Conservation (phyloP, 30 jellyfish, hydroid and myxozoan genomes). For the Catostylus mosaicus region DNA sequence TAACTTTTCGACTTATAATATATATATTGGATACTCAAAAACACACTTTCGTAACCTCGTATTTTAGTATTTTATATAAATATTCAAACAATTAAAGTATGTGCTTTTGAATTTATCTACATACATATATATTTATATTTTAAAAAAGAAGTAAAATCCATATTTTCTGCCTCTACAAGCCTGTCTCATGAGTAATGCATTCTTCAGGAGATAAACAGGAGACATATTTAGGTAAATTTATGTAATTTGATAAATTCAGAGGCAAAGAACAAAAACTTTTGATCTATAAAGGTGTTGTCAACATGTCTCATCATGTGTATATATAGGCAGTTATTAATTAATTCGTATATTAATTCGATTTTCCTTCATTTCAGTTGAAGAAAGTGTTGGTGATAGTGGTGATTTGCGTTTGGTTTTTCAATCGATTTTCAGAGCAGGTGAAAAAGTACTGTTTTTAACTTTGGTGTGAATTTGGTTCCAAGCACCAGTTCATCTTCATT, state of each 20-base stretch:
- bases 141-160: no score
- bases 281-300: neutral
- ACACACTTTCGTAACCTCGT: no score
- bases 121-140: no score
- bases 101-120: no score
- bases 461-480: conserved; percentile 7
- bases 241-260: neutral
- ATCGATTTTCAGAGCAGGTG: conserved; percentile 4
- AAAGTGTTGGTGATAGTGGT: neutral
- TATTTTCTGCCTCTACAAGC: no score
- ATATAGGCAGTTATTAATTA: neutral
- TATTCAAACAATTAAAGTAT: no score
- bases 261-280: neutral
- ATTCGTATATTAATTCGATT: no score
- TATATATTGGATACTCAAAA: no score
- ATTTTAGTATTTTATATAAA: no score
- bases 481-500: neutral
- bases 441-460: neutral
- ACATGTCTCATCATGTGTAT: neutral
- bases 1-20: neutral
- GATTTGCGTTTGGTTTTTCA: conserved; percentile 1
- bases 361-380: neutral
- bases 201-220: neutral
- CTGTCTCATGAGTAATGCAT: no score
- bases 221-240: no score